A percentile compares a stretch with the other conserved stretches of the same genome.
phyloP scores from a whole-genome alignment of 2,888 invertebrate species.

The Minunthozetes semirufus region DNA sequence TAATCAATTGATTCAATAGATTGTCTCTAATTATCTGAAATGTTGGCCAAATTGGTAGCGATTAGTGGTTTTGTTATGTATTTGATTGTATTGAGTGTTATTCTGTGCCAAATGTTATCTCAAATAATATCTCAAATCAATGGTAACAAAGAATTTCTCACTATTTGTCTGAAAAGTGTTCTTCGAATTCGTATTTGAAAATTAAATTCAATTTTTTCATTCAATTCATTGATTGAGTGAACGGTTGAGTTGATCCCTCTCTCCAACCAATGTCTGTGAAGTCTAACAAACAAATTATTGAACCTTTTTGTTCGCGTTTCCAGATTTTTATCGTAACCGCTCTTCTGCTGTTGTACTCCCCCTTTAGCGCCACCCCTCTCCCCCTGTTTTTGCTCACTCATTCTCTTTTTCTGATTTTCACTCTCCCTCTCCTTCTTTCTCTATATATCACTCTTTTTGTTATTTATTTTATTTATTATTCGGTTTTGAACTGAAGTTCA shows the following conservation, averaged over 20 bases:
- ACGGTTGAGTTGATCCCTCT: not conserved
- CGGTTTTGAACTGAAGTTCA: not conserved
- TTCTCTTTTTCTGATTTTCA: not conserved
- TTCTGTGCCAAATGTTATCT: no score
- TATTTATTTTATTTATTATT: not conserved
- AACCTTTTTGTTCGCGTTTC: not conserved
- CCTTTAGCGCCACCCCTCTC: not conserved
- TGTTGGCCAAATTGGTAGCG: no score
- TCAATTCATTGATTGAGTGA: not conserved
- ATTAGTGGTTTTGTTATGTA: no score
- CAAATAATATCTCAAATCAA: no score
- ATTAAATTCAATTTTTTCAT: not conserved
- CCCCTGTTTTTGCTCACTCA: not conserved
- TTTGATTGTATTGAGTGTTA: no score
- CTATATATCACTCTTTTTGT: constrained; percentile 9
- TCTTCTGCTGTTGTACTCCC: not conserved
- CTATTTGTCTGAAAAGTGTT: no score
- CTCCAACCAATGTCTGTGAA: not conserved
- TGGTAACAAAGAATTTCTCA: no score
- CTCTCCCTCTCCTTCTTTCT: not conserved
- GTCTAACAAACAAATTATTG: not conserved
- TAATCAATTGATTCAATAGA: no score
- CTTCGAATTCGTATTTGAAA: not conserved
- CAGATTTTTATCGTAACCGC: not conserved
- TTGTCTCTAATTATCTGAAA: no score